These are phyloP conservation scores for Emydura subglobosa DNA, from an alignment of 2,113 vertebrate species.

Conservation along the genomic window DNA sequence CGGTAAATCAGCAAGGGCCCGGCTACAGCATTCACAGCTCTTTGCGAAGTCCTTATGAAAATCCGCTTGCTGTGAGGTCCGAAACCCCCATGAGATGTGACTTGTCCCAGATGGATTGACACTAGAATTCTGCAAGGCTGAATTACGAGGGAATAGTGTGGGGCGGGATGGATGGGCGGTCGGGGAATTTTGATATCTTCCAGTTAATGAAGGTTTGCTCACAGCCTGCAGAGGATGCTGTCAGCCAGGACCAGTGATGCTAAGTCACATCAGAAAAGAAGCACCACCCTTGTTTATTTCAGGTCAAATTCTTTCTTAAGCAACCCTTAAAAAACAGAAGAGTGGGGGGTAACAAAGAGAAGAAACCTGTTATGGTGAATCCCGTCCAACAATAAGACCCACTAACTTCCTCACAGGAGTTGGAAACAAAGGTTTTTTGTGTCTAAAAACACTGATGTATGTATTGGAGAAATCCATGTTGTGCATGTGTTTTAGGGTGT, in stretches of 20 bases:
- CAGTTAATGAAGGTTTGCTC: neutral
- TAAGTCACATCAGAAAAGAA: neutral
- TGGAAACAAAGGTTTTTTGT: conserved; percentile 21
- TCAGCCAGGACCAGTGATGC: neutral
- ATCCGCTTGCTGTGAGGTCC: neutral
- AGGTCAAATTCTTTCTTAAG: neutral
- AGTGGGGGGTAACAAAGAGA: conserved; percentile 37
- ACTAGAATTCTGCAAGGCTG: neutral
- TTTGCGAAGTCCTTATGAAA: neutral
- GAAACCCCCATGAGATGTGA: neutral
- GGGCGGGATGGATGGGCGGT: neutral
- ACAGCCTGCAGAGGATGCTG: neutral
- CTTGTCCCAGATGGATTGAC: neutral
- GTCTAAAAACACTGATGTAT: neutral
- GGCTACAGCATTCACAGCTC: neutral
- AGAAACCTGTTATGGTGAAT: conserved; percentile 4
- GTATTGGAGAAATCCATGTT: neutral
- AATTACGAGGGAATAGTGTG: neutral
- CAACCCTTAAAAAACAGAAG: neutral
- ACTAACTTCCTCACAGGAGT: neutral
- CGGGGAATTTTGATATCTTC: neutral
- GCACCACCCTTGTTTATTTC: neutral
- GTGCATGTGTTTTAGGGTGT: neutral
- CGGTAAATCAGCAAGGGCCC: neutral
- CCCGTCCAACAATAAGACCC: neutral